phyloP scores from a whole-genome alignment of 1,140 invertebrate genomes.

The Drosophila ananassae region DNA sequence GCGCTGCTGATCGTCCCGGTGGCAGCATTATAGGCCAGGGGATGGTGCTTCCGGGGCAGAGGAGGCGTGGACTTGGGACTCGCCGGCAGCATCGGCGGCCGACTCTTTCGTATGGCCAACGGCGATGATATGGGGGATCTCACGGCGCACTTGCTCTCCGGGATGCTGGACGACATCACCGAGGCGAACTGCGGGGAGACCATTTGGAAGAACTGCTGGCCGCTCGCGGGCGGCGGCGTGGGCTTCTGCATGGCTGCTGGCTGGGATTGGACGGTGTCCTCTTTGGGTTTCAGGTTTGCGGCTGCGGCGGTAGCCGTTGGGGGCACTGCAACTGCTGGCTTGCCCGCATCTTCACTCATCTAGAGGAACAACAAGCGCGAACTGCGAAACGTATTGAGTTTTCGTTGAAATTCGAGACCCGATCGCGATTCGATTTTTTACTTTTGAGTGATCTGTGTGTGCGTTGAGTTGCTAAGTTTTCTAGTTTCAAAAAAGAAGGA shows the following conservation, averaged over 20 bases:
- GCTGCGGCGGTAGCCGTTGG: conserved; percentile 18
- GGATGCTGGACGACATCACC: conserved; percentile 68
- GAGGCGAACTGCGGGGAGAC: conserved; percentile 75
- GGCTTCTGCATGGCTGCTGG: conserved; percentile 53
- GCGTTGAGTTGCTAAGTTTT: conserved; percentile 5
- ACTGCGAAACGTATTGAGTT: conserved; percentile 20
- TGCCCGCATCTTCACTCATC: conserved; percentile 77
- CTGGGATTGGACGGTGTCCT: conserved; percentile 22
- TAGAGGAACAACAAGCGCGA: conserved; percentile 37
- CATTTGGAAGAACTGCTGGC: conserved; percentile 72
- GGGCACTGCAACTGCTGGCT: conserved; percentile 44
- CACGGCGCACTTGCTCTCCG: conserved; percentile 64
- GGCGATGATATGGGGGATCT: conserved; percentile 76
- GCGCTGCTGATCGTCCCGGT: conserved; percentile 66
- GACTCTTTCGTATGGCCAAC: conserved; percentile 66
- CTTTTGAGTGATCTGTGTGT: conserved; percentile 20
- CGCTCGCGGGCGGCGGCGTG: conserved; percentile 50
- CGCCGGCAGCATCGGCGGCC: conserved; percentile 52
- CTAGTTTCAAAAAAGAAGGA: not conserved
- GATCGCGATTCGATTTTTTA: conserved; percentile 17
- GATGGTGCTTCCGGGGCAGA: conserved; percentile 69
- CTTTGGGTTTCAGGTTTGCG: conserved; percentile 32
- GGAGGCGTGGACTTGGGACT: conserved; percentile 81
- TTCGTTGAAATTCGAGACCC: not conserved
- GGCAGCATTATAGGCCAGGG: conserved; percentile 72